Conservation (phyloP, 2,797 vertebrate genomes). For the Pangasius larnaudii region DNA sequence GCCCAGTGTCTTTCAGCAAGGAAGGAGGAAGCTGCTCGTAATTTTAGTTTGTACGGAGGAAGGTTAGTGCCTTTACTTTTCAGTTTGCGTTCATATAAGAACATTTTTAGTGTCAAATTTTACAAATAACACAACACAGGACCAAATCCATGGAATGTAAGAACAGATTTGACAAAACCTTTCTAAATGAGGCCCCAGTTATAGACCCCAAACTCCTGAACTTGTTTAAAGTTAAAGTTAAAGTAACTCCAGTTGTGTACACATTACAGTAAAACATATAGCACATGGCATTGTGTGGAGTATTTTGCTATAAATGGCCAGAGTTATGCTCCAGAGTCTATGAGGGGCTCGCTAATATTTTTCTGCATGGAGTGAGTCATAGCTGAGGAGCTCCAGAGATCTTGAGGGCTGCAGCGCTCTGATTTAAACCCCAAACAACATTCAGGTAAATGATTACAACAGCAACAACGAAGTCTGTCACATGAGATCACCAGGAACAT, state of each 20-base stretch:
- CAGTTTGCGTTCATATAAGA: neutral
- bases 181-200: neutral
- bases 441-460: neutral
- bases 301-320: slow-evolving; percentile 3
- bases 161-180: neutral
- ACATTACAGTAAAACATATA: neutral
- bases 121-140: neutral
- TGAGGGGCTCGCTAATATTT: neutral
- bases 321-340: neutral
- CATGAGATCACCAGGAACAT: neutral
- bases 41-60: neutral
- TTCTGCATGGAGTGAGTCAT: too few species aligned
- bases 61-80: neutral
- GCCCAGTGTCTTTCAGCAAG: neutral
- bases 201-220: too few species aligned
- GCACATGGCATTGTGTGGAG: too few species aligned
- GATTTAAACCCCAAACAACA: neutral
- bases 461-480: too few species aligned
- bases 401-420: neutral
- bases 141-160: neutral
- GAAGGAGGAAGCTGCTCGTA: neutral
- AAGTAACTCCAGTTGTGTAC: neutral
- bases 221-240: neutral
- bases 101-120: neutral
- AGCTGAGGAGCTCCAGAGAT: neutral